A percentile compares a stretch with the other conserved stretches of the same genome.
These are phyloP conservation scores for Palythoa heliodiscus DNA, from an alignment of 92 coral and sea anemone species.

Conservation along the genomic window DNA sequence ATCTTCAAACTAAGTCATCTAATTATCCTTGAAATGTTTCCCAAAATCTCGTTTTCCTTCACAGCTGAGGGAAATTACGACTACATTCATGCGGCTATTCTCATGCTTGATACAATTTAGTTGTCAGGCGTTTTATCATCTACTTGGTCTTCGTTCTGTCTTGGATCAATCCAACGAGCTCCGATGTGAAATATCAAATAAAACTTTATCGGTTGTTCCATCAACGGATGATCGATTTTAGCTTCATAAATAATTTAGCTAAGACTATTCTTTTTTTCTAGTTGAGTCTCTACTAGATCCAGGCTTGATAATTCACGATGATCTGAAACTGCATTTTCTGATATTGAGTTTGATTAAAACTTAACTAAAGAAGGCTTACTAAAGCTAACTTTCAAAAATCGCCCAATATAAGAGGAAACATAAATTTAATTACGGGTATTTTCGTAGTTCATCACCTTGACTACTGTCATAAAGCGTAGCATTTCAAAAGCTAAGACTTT, in stretches of 20 bases:
- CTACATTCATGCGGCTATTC: background rate
- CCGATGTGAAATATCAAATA: background rate
- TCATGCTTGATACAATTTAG: too few relatives aligned
- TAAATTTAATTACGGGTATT: too few relatives aligned
- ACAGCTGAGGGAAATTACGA: background rate
- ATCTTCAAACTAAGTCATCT: constrained; percentile 1
- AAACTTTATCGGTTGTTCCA: constrained; percentile 1
- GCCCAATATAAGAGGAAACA: too few relatives aligned
- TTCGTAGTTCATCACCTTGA: too few relatives aligned
- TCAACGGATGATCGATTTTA: too few relatives aligned
- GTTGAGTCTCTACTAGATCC: background rate
- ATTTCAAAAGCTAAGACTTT: too few relatives aligned
- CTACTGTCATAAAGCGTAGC: too few relatives aligned
- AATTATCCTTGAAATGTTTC: background rate
- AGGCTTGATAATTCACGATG: background rate
- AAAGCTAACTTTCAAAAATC: too few relatives aligned
- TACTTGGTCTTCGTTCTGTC: background rate
- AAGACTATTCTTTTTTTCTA: background rate
- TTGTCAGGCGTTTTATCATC: background rate
- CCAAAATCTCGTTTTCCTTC: background rate
- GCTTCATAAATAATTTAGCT: background rate
- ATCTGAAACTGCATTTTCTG: background rate
- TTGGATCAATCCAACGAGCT: background rate
- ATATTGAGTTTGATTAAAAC: background rate
- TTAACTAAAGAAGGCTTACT: too few relatives aligned